phyloP scores from a whole-genome alignment of 2,888 invertebrate species.

The Trachelus stipa region DNA sequence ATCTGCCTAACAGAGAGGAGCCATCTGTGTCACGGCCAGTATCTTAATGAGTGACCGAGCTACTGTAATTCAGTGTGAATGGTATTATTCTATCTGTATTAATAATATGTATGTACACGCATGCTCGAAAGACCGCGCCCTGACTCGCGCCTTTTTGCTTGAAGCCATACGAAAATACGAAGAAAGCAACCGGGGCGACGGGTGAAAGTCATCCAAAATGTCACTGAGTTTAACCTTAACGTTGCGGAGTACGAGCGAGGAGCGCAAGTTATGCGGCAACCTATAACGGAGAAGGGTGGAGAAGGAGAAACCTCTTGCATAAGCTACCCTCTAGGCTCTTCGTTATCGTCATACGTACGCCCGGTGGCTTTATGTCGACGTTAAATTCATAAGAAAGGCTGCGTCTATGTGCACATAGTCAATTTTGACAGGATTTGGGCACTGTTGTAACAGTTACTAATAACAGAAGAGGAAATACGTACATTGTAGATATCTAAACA shows the following conservation, averaged over 20 bases:
- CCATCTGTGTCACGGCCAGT: slow-evolving; percentile 13
- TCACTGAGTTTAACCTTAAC: slow-evolving; percentile 62
- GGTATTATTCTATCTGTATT: background rate
- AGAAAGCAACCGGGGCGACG: slow-evolving; percentile 54
- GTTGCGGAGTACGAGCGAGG: slow-evolving; percentile 25
- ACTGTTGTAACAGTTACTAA: no score
- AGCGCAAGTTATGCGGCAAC: slow-evolving; percentile 9
- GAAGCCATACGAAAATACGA: slow-evolving; percentile 49
- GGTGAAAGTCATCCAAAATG: slow-evolving; percentile 65
- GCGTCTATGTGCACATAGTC: no score
- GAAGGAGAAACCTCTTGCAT: slow-evolving; percentile 19
- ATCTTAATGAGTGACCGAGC: background rate
- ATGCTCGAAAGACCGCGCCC: slow-evolving; percentile 32
- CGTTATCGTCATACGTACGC: background rate
- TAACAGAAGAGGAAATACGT: no score
- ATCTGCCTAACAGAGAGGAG: background rate
- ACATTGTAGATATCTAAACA: no score
- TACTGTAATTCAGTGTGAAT: no score
- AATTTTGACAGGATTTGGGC: no score
- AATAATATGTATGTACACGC: slow-evolving; percentile 2
- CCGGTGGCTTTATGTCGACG: no score
- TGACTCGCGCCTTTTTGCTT: slow-evolving; percentile 8
- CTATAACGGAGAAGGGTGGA: slow-evolving; percentile 12
- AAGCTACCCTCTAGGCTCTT: slow-evolving; percentile 16
- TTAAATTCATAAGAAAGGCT: no score